Evolutionary conservation across 2,888 invertebrate species (phyloP).

Genomic region (Aporophyla nigra): DNA sequence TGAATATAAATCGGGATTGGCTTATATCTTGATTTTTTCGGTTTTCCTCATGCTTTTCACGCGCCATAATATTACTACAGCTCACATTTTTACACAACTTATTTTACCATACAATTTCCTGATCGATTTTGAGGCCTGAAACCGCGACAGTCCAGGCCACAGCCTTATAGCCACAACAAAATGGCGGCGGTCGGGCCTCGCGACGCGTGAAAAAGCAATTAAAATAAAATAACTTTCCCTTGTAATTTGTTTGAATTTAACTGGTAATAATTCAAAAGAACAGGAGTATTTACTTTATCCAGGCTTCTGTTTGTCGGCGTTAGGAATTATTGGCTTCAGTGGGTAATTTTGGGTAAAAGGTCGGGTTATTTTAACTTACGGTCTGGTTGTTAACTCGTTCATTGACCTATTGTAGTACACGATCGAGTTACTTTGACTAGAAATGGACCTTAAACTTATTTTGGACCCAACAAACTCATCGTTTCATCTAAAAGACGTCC

Average conservation of each 20-base stretch:
- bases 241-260: constrained; percentile 55
- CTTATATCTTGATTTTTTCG: background rate
- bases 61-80: too few species aligned
- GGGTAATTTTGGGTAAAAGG: constrained; percentile 9
- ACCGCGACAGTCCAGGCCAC: constrained; percentile 30
- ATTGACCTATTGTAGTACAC: background rate
- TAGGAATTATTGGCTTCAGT: constrained; percentile 32
- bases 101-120: constrained; percentile 6
- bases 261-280: constrained; percentile 54
- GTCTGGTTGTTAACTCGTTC: background rate
- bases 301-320: constrained; percentile 22
- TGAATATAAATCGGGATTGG: too few species aligned
- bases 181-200: constrained; percentile 35
- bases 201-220: constrained; percentile 67
- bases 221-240: constrained; percentile 62
- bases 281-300: constrained; percentile 44
- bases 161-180: constrained; percentile 50
- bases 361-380: constrained; percentile 14
- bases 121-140: constrained; percentile 21
- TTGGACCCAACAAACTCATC: too few species aligned
- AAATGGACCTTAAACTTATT: too few species aligned
- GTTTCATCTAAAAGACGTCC: too few species aligned
- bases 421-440: background rate
- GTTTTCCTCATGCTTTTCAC: background rate
- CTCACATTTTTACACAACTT: background rate